A percentile compares a stretch with the other conserved stretches of the same genome.
These are phyloP conservation scores for Drosophila kuntzei DNA, from an alignment of 2,888 invertebrate genomes.

Conservation along the genomic window DNA sequence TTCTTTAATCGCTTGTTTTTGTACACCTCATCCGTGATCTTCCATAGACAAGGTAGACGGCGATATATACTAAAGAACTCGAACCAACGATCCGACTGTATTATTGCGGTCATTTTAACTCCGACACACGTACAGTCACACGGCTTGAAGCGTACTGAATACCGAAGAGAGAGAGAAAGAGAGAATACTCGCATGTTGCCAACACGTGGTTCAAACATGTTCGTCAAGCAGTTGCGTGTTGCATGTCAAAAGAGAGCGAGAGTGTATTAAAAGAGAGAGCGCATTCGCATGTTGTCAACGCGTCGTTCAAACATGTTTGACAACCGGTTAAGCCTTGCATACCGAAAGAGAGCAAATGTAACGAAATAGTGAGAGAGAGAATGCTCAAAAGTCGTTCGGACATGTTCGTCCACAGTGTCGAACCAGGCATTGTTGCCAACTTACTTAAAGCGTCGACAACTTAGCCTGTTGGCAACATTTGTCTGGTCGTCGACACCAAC, in stretches of 20 bases:
- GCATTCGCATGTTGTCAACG: conserved; percentile 2
- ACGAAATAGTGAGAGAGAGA: not conserved
- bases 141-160: conserved; percentile 31
- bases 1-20: conserved; percentile 28
- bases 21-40: conserved; percentile 27
- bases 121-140: conserved; percentile 14
- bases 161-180: not conserved
- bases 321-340: not conserved
- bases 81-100: conserved; percentile 30
- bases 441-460: conserved; percentile 24
- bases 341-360: not conserved
- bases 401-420: not conserved
- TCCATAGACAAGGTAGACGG: conserved; percentile 48
- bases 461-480: conserved; percentile 13
- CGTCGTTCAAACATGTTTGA: conserved; percentile 18
- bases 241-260: no score
- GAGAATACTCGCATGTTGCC: not conserved
- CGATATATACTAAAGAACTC: conserved; percentile 42
- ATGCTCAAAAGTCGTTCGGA: not conserved
- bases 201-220: conserved; percentile 23
- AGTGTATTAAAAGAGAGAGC: not conserved
- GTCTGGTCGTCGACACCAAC: conserved; percentile 68
- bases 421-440: conserved; percentile 1
- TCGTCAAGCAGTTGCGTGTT: not conserved
- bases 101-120: conserved; percentile 40